Conservation (phyloP, 2,113 vertebrate genomes). For the Podarcis muralis region DNA sequence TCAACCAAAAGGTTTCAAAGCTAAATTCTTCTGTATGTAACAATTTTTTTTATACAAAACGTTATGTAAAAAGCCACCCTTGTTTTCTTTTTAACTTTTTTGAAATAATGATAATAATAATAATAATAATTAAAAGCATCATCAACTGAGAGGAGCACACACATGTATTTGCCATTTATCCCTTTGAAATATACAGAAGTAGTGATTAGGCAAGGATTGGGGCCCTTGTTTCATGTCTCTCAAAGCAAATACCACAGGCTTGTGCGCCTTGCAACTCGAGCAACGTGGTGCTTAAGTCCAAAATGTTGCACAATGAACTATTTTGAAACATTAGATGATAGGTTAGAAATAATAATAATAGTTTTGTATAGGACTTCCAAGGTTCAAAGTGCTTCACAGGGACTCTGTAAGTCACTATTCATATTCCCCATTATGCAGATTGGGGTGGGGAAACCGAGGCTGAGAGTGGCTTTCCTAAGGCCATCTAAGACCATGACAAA, state of each 20-base stretch:
- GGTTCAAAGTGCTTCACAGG: neutral
- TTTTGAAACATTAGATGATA: neutral
- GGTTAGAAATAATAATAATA: neutral
- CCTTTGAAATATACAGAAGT: neutral
- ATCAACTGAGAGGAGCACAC: neutral
- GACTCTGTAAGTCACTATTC: neutral
- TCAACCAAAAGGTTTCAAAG: neutral
- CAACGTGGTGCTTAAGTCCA: neutral
- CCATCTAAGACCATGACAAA: neutral
- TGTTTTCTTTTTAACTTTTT: neutral
- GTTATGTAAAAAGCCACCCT: neutral
- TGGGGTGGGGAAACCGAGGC: neutral
- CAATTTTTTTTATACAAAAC: neutral
- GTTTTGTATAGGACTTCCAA: neutral
- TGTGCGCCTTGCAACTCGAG: too few species aligned
- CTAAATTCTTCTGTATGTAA: neutral
- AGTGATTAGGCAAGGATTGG: neutral
- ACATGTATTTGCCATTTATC: neutral
- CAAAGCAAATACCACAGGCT: fast-evolving
- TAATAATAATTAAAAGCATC: too few species aligned
- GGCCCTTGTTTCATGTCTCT: fast-evolving
- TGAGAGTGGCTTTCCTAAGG: neutral
- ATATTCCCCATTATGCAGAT: neutral
- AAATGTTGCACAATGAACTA: neutral
- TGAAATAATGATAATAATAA: too few species aligned